Evolutionary conservation across 2,888 invertebrate genomes (phyloP), one percentile per base, ranked within the genome.

Genomic region (Neoscelio sp.): DNA sequence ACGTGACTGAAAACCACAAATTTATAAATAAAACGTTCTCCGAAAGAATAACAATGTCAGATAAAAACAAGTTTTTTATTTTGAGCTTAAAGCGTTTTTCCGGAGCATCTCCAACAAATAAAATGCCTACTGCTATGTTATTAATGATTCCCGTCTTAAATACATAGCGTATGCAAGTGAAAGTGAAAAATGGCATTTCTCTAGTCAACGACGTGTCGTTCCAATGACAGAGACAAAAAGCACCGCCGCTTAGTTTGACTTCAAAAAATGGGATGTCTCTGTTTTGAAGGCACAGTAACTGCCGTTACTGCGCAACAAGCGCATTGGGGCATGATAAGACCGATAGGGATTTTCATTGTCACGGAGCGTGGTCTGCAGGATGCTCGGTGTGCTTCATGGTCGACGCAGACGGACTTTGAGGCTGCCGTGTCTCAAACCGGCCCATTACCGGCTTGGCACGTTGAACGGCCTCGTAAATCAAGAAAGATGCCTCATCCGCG

Each of bases 381-480:
- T 52, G 62, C 46, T 71, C 38, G 52, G 77, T 50, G 80, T 68
- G 83, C 82, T 85, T 87, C 85, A 86, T 83, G 86, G 82, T 84
- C 84, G 83, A 76, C 83, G 86, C 85, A 82, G 80, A 79, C 82
- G 82, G 85, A 84, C 86, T 86, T 86, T 84, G 86, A 83, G 83
- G 67, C 74, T 75, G 54, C 80, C 48, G 54, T 79, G 70, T 65
- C 62, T 78, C 71, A 56, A 82, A 85, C 86, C 87, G 85, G 85
- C 81, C 87, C 87, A 86, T 87, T 87, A 86, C 85, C 87, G 85
- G 80, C 83, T 77, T 81, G 86, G 85, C 84, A 85, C 85, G 86
- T 82, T 85, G 81, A 86, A 86, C 83, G 84, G 65, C 68, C 84
- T 86, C 87, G 85, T 87, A 87, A 86, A 87, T 87, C 87, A 87